phyloP scores from a whole-genome alignment of 2,113 vertebrate species.

The Oryzias woworae region DNA sequence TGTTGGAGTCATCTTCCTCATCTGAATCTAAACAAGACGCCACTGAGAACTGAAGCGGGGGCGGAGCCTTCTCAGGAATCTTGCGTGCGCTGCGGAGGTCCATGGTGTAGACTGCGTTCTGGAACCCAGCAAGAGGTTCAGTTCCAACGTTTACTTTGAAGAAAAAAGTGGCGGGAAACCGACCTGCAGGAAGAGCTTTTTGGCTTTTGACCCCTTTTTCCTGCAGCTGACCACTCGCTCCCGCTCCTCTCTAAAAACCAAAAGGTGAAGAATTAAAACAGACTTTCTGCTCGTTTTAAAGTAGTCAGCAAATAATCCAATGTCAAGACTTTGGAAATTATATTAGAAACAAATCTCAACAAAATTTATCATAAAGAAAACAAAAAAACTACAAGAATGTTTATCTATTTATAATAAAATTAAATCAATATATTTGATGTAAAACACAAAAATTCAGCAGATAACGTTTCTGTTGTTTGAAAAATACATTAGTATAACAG shows the following conservation, averaged over 20 bases:
- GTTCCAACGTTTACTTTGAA: no score
- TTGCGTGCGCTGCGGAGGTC: slow-evolving; percentile 94
- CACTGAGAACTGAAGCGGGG: slow-evolving; percentile 71
- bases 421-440: no score
- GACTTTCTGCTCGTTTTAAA: not conserved
- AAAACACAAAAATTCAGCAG: no score
- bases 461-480: no score
- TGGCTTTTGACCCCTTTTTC: slow-evolving; percentile 90
- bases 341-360: no score
- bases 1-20: slow-evolving; percentile 40
- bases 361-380: no score
- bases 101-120: slow-evolving; percentile 89
- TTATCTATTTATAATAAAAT: no score
- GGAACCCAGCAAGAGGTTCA: slow-evolving; percentile 6
- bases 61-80: slow-evolving; percentile 73
- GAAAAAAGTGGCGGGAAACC: not conserved
- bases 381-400: no score
- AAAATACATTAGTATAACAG: no score
- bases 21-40: slow-evolving; percentile 54
- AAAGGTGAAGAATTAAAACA: not conserved
- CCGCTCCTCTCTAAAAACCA: slow-evolving; percentile 84
- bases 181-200: slow-evolving; percentile 90
- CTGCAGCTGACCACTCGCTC: slow-evolving; percentile 87
- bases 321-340: no score
- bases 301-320: no score